These are phyloP conservation scores for Drosophila oshimai DNA, from an alignment of 1,140 invertebrate species.

Conservation along the genomic window DNA sequence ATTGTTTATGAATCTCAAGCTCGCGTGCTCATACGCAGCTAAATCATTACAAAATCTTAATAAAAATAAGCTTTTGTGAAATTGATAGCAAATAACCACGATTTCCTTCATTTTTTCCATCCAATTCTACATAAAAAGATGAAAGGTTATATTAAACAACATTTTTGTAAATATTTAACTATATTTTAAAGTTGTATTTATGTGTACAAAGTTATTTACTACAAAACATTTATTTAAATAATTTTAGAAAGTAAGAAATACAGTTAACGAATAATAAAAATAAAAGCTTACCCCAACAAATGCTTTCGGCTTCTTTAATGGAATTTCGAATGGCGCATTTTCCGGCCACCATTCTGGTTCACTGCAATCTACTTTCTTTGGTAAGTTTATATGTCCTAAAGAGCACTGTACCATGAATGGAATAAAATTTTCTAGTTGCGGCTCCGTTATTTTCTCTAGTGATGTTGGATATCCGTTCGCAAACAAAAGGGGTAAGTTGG, in stretches of 20 bases:
- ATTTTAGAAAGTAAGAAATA: too few species aligned
- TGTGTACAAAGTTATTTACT: too few species aligned
- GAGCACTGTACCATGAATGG: conserved; percentile 90
- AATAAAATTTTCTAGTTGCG: conserved; percentile 87
- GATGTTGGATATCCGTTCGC: conserved; percentile 88
- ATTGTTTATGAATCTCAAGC: conserved; percentile 88
- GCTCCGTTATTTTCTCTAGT: conserved; percentile 85
- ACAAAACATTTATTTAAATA: too few species aligned
- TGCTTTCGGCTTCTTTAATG: conserved; percentile 84
- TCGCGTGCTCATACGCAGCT: conserved; percentile 86
- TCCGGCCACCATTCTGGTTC: conserved; percentile 88
- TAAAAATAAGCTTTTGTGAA: conserved; percentile 88
- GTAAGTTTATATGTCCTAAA: conserved; percentile 86
- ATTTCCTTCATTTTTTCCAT: conserved; percentile 86
- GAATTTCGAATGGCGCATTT: conserved; percentile 86
- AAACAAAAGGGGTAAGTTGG: conserved; percentile 87
- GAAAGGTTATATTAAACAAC: background rate
- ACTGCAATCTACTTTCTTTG: conserved; percentile 79
- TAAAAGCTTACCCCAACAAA: conserved; percentile 83
- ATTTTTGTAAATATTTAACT: too few species aligned
- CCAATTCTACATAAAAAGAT: conserved; percentile 84
- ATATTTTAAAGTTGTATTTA: too few species aligned
- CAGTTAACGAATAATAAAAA: too few species aligned
- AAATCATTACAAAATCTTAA: conserved; percentile 88
- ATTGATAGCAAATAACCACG: conserved; percentile 88